These are phyloP conservation scores for Serripes groenlandicus DNA, from an alignment of 2,888 invertebrate species.

Conservation along the genomic window DNA sequence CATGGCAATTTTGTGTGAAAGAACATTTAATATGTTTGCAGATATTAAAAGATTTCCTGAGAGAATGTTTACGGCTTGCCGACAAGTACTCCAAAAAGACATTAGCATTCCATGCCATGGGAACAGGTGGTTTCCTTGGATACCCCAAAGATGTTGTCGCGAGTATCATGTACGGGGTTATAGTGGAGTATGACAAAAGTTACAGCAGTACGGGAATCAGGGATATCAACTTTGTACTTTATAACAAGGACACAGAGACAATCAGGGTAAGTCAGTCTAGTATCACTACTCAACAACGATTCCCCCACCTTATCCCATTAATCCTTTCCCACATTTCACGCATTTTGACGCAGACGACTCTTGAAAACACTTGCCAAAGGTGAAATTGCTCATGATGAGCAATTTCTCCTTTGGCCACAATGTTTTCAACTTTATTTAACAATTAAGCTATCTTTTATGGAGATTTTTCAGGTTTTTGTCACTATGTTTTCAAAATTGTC, in stretches of 20 bases:
- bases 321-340: too few relatives aligned
- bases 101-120: constrained; percentile 80
- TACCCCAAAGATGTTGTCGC: constrained; percentile 77
- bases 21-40: constrained; percentile 44
- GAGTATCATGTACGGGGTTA: constrained; percentile 72
- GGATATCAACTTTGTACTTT: constrained; percentile 73
- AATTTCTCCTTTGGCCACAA: too few relatives aligned
- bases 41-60: constrained; percentile 69
- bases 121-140: constrained; percentile 77
- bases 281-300: too few relatives aligned
- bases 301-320: too few relatives aligned
- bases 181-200: constrained; percentile 69
- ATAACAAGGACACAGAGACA: constrained; percentile 68
- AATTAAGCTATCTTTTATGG: too few relatives aligned
- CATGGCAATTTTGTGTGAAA: not conserved
- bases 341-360: too few relatives aligned
- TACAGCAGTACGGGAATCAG: constrained; percentile 65
- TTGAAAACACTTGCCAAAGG: too few relatives aligned
- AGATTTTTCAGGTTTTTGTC: too few relatives aligned
- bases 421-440: too few relatives aligned
- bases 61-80: constrained; percentile 71
- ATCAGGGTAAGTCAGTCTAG: constrained; percentile 67
- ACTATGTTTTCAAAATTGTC: too few relatives aligned
- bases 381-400: too few relatives aligned
- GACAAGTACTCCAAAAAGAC: constrained; percentile 64